Base-by-base conservation (phyloP, 2,888 invertebrate species). In the Apomyelois bistriatella region DNA sequence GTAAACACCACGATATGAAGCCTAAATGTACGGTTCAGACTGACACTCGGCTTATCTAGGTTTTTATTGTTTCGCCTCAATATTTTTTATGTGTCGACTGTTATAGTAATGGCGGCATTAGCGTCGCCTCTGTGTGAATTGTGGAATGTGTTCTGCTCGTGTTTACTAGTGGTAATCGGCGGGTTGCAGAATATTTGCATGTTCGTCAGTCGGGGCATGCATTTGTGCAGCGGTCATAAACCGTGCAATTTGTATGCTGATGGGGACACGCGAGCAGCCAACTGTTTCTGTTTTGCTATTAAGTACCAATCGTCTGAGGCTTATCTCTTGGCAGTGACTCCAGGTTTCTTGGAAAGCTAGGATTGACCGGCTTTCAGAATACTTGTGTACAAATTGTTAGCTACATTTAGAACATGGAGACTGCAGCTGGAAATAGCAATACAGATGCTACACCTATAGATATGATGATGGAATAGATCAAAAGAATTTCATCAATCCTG, bases 201-300 rank as follows among this genome's bases (percentile, higher is more conserved):
- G 71, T 68, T 62, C 62, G 66, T 66, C 68, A 72, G 59, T 58
- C 59, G 55, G 60, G 62, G 61, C 61, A 60, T 62, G 60, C 46
- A 43, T 38, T 38, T 41, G 40, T 60, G 56, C 60, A 53, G 48
- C 55, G 62, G 64, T 70, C 72, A 64, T 79, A 74, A 76, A 70
- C 57, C 55, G 53, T 57, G 62, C 74, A 68, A 79, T 83, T 82
- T 71, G 71, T 80, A 83, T 84, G 83, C 79, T 78, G 78, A 83
- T 82, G 70, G 69, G 66, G 49, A 49, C 43, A 46, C 52, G 52
- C 52, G 43, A 43, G 22, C 52, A 13, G 43, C 43, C 43, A 49
- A 40, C 38, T 28, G 48, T 48, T 49, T 49, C 49, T 49, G 49
- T 49, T 37, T 43, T 43, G 42, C 42, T 42, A 42, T 42, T 51